These are phyloP conservation scores for Apogon hyalosoma DNA, from an alignment of 2,797 vertebrate species.

Conservation along the genomic window DNA sequence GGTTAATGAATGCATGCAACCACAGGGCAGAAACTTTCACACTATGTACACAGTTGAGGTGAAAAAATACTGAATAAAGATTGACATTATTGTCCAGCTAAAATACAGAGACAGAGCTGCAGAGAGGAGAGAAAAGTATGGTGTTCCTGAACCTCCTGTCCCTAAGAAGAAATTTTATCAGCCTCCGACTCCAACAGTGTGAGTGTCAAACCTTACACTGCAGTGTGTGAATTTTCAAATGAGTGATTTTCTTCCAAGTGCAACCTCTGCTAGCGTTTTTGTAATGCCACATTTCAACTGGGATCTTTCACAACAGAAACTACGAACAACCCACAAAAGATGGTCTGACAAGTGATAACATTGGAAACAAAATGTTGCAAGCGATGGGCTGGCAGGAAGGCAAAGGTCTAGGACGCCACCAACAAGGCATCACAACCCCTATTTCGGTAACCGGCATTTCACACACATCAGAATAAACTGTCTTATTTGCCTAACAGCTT, in stretches of 20 bases:
- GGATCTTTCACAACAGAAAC: constrained; percentile 78
- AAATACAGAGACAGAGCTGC: constrained; percentile 95
- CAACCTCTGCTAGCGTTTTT: neutral
- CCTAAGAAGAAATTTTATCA: constrained; percentile 91
- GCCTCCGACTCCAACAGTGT: constrained; percentile 87
- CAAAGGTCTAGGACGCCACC: constrained; percentile 90
- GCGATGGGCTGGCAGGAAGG: constrained; percentile 96
- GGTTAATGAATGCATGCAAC: too few relatives aligned
- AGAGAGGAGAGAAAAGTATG: constrained; percentile 93
- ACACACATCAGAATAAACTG: neutral
- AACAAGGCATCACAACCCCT: constrained; percentile 93
- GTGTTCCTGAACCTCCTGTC: constrained; percentile 91
- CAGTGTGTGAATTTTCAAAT: neutral
- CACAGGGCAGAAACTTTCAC: too few relatives aligned
- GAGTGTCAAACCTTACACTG: constrained; percentile 58
- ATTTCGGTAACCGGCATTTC: constrained; percentile 83
- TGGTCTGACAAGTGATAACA: constrained; percentile 92
- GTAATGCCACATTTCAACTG: neutral
- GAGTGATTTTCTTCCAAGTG: neutral
- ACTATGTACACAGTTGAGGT: neutral
- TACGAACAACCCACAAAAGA: constrained; percentile 95
- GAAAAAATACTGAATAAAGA: neutral
- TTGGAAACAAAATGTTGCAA: constrained; percentile 95
- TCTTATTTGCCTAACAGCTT: constrained; percentile 4
- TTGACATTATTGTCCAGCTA: constrained; percentile 78